Evolutionary conservation across 2,797 vertebrate genomes (phyloP), one percentile per base, ranked within the genome.

Genomic region (Crenichthys baileyi): DNA sequence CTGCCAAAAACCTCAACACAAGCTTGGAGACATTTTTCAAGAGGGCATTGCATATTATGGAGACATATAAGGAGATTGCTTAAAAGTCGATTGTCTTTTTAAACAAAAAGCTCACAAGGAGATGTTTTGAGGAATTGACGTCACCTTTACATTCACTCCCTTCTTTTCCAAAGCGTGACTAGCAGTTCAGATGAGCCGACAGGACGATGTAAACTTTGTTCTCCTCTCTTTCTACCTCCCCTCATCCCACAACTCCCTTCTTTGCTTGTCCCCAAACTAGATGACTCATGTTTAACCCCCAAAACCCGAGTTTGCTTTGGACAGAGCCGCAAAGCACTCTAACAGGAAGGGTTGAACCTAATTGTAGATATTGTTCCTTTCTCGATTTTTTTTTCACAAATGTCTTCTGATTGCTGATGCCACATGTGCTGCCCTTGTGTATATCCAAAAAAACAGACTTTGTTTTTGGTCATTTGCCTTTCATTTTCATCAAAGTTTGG

Each of bases 81-180:
- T 85, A 76, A 85, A 86, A 85, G 88, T 90, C 13, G 15, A 70
- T 70, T 75, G 16, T 85, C 86, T 82, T 76, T 70, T 22, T 3
- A 63, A 26, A 48, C n/a, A 46, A 70, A 79, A 87, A 86, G 86
- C 91, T 93, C 85, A 82, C 70, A 70, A 87, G 89, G 93, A 93
- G 86, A 92, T 84, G 72, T 90, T 94, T 92, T 81, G 87, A 90
- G 89, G 87, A 90, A 85, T 88, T 85, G 83, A 85, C 89, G 83
- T 93, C 93, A 93, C 90, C 92, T 95, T 95, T 94, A 94, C 87
- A 90, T 90, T 92, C 83, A 91, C 91, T 85, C 92, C 90, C 85
- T 86, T 91, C 89, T 95, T 95, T 94, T 95, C 95, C 95, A 96
- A 96, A 96, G 95, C 95, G 95, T 95, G 95, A 95, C 68, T 82